A percentile compares a stretch with the other conserved stretches of the same genome.
phyloP scores from a whole-genome alignment of 2,888 invertebrate species.

The Parelbella ahira region DNA sequence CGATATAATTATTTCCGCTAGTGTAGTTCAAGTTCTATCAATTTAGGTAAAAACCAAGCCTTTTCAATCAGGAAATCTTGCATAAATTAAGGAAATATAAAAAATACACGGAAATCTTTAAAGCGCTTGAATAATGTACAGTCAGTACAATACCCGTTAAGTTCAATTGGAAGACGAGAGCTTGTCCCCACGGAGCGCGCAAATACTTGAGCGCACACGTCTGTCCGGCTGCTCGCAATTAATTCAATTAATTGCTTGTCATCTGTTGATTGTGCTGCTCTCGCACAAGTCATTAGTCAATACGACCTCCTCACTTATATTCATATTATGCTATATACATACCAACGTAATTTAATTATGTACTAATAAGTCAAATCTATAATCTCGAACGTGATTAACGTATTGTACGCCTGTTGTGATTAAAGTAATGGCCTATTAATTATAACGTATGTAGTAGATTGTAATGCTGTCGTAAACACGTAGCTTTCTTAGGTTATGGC shows the following conservation, averaged over 20 bases:
- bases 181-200: too few relatives aligned
- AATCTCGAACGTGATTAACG: slow-evolving; percentile 50
- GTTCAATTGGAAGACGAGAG: too few relatives aligned
- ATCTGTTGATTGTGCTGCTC: slow-evolving; percentile 65
- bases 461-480: slow-evolving; percentile 27
- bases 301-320: slow-evolving; percentile 44
- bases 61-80: too few relatives aligned
- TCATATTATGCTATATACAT: slow-evolving; percentile 28
- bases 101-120: too few relatives aligned
- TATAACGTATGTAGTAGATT: slow-evolving; percentile 32
- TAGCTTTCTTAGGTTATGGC: slow-evolving; percentile 26
- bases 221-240: slow-evolving; percentile 43
- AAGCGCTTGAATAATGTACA: too few relatives aligned
- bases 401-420: slow-evolving; percentile 29
- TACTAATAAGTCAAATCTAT: slow-evolving; percentile 52
- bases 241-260: slow-evolving; percentile 67
- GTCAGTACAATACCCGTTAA: too few relatives aligned
- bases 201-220: slow-evolving; percentile 4
- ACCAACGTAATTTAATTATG: slow-evolving; percentile 44
- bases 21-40: too few relatives aligned
- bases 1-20: too few relatives aligned
- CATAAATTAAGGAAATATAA: too few relatives aligned
- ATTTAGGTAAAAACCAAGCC: too few relatives aligned
- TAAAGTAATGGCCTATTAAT: slow-evolving; percentile 43
- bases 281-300: slow-evolving; percentile 65